phyloP scores from a whole-genome alignment of 2,113 vertebrate species.

The Atherinomorus stipes region DNA sequence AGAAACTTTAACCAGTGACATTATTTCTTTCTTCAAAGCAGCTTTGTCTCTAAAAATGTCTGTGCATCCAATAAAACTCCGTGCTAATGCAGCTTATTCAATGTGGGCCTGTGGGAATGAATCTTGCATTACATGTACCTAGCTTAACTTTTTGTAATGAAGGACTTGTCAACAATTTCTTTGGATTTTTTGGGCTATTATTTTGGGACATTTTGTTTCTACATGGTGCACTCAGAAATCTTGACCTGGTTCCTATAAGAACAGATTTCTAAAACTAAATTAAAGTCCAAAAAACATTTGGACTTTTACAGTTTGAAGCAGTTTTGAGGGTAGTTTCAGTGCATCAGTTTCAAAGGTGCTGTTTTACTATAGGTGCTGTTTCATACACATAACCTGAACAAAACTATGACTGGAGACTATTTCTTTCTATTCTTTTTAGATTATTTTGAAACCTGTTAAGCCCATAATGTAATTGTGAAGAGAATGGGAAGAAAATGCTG shows the following conservation, averaged over 20 bases:
- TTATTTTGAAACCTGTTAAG: slow-evolving; percentile 79
- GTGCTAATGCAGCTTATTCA: neutral
- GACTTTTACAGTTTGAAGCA: neutral
- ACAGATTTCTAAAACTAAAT: neutral
- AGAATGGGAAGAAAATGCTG: slow-evolving; percentile 4
- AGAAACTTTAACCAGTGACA: slow-evolving; percentile 8
- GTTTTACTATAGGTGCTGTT: slow-evolving; percentile 75
- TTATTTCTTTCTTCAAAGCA: slow-evolving; percentile 22
- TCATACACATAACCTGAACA: slow-evolving; percentile 73
- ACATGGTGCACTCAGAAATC: neutral
- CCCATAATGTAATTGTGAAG: slow-evolving; percentile 5
- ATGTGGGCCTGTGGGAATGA: neutral
- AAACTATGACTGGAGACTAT: slow-evolving; percentile 88
- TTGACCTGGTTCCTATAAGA: neutral
- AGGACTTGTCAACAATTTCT: neutral
- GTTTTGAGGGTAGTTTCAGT: neutral
- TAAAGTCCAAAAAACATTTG: neutral
- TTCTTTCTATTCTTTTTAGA: slow-evolving; percentile 55
- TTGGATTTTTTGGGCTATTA: neutral
- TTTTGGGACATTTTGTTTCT: neutral
- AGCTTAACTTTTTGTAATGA: neutral
- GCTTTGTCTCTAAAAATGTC: slow-evolving; percentile 13
- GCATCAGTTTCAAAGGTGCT: slow-evolving; percentile 28
- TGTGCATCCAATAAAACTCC: neutral
- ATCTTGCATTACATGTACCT: neutral